Percentiles rank a stretch among this genome's conserved stretches.
Evolutionary conservation across 2,797 vertebrate species (phyloP).

Genomic region (Esox lucius): DNA sequence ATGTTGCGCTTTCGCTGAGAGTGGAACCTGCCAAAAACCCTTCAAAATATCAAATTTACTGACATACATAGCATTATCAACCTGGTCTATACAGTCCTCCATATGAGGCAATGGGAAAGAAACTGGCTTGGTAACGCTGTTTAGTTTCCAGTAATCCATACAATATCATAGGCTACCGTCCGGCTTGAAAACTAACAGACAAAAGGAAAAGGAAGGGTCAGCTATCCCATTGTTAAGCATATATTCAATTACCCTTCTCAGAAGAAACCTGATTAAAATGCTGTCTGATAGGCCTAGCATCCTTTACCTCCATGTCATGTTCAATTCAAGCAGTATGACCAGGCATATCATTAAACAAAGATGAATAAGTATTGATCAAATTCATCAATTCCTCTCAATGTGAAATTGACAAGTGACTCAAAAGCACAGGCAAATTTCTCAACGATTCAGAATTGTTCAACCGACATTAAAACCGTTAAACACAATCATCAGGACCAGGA

Average conservation of each 20-base stretch:
- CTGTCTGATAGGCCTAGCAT: not conserved
- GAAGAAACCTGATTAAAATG: not conserved
- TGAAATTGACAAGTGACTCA: no score
- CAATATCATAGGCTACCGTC: no score
- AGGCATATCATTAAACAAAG: constrained; percentile 5
- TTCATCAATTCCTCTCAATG: not conserved
- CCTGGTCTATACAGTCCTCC: not conserved
- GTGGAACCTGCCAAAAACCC: not conserved
- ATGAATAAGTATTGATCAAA: not conserved
- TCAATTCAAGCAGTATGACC: not conserved
- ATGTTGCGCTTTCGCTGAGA: not conserved
- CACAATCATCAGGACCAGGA: no score
- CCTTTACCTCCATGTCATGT: constrained; percentile 8
- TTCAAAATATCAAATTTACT: not conserved
- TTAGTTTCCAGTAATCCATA: not conserved
- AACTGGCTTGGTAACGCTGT: not conserved
- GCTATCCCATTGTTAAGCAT: constrained; percentile 4
- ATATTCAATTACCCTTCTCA: constrained; percentile 7
- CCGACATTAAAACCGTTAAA: no score
- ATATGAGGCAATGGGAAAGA: not conserved
- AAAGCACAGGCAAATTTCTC: no score
- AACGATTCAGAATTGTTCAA: no score
- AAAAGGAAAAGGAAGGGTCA: not conserved
- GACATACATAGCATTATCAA: not conserved
- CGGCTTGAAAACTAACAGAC: not conserved